Base-by-base conservation (phyloP, 2,888 invertebrate species). In the Marasmarcha lunaedactyla region DNA sequence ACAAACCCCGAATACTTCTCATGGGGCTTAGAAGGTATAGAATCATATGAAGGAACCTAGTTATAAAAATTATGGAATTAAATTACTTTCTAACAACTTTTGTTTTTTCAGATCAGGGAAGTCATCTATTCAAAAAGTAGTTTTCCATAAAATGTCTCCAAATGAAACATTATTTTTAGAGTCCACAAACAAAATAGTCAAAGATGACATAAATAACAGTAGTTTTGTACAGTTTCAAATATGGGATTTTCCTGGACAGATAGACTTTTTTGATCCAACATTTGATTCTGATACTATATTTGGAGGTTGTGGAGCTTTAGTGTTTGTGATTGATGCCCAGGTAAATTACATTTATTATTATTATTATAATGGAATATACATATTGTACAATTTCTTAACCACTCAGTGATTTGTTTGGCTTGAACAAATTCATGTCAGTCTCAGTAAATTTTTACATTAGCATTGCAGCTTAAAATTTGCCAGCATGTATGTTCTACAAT, bases 91-190 rank as follows among this genome's bases (percentile, higher is more conserved):
- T 45, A 35, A 14, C 27, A 34, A 13, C 9, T n/a, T 11, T 4
- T 30, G 30, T 36, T 42, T 42, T 87, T 88, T 48, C 63, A 94
- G 98, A 69, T 98, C 98, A 59, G 99, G 99, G 36, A 99, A 99
- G 74, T 98, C 98, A 38, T 99, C 98, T 0, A 99, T 99, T 61
- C 97, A 98, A 68, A 98, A 99, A 86, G 99, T 99, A 2, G 99
- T 99, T n/a, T 99, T 99, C 70, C 98, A 99, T 72, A 99, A 99
- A 85, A 99, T 99, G 96, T 97, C 98, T 1, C 99, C 99, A 1
- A 99, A 98, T 81, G 99, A 99, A 83, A 99, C 99, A 0, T 84
- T 99, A 40, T 99, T 99, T 68, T 84, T 99, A 48, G 99, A 99
- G 72, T 97, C 97, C 49, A 99, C 98, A 37, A 97, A 96, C 70